Percentiles rank a stretch among this genome's conserved stretches.
Evolutionary conservation across 1,140 invertebrate species (phyloP).

Genomic region (Caenorhabditis tropicalis): DNA sequence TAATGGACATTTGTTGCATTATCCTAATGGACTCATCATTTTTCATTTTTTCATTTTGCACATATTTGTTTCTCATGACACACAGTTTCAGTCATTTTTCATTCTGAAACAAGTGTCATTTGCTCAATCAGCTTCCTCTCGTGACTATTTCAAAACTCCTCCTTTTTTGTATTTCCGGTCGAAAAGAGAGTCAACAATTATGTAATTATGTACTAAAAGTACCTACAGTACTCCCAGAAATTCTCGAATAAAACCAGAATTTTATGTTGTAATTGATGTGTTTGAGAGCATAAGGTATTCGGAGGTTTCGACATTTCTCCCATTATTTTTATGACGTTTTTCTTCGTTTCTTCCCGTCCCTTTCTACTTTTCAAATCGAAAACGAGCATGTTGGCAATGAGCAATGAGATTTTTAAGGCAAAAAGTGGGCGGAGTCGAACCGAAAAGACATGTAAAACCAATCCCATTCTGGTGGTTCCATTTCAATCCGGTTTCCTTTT

Average conservation of each 20-base stretch:
- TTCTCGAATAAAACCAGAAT: background rate
- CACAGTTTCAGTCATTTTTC: constrained; percentile 3
- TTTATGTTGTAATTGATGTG: background rate
- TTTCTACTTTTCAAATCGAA: background rate
- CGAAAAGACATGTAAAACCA: background rate
- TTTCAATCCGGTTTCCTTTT: background rate
- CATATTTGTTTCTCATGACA: background rate
- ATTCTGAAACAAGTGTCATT: background rate
- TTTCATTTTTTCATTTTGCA: background rate
- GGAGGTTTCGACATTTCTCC: background rate
- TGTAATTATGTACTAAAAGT: background rate
- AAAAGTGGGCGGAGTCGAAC: background rate
- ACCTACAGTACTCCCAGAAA: background rate
- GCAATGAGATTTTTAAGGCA: background rate
- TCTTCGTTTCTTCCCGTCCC: background rate
- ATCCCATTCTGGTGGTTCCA: background rate
- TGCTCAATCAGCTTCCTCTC: background rate
- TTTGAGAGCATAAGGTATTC: background rate
- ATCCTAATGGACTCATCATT: background rate
- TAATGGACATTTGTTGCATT: background rate
- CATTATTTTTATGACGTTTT: background rate
- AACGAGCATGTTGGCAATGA: constrained; percentile 11
- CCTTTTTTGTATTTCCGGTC: background rate
- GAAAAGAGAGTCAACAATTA: background rate
- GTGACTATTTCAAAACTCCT: background rate